These are phyloP conservation scores for Taeniopygia guttata DNA, from an alignment of 2,797 vertebrate genomes.

Conservation along the genomic window DNA sequence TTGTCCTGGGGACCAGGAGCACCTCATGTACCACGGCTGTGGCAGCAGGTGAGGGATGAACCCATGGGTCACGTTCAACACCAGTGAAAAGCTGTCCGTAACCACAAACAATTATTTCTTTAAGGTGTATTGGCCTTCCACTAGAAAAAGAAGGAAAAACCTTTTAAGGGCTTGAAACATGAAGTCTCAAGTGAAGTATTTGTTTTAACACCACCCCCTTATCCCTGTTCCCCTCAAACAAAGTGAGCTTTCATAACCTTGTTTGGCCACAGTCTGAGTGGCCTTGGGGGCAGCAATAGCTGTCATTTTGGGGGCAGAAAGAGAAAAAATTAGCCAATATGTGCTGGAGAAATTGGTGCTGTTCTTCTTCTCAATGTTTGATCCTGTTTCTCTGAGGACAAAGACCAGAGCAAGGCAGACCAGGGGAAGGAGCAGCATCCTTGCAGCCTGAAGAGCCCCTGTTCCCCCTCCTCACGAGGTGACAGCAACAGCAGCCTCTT, in stretches of 20 bases:
- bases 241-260: conserved; percentile 18
- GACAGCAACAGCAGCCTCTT: background rate
- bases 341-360: conserved; percentile 16
- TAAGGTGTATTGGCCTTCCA: background rate
- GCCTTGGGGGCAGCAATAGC: background rate
- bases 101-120: background rate
- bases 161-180: background rate
- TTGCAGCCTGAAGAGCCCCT: background rate
- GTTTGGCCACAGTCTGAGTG: background rate
- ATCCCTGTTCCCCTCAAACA: background rate
- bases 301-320: background rate
- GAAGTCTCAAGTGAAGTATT: background rate
- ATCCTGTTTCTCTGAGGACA: background rate
- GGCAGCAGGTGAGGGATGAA: background rate
- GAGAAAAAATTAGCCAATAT: conserved; percentile 43
- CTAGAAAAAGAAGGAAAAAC: background rate
- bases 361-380: conserved; percentile 23
- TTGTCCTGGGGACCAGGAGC: background rate
- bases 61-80: background rate
- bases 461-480: accelerated
- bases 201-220: background rate
- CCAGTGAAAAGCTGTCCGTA: background rate
- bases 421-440: background rate
- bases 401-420: background rate
- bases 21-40: accelerated